Evolutionary conservation across 2,797 vertebrate species (phyloP), one percentile per base, ranked within the genome.

Genomic region (Ctenopoma kingsleyae): DNA sequence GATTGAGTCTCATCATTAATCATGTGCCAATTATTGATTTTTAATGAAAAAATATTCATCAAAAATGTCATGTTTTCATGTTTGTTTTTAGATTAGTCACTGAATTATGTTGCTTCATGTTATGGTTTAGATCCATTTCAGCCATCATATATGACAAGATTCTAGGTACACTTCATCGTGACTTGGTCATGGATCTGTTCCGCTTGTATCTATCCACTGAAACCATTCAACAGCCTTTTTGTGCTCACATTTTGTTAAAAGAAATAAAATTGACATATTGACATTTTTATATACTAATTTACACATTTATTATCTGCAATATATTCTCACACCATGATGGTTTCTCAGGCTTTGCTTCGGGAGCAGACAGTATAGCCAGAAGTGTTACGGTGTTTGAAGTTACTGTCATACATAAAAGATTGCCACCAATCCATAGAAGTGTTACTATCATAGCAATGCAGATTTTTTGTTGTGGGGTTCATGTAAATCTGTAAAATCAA

Each of bases 291-390:
- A 32, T 73, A 55, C 59, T 77, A 52, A 73, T 86, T 85, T 86
- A 84, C 77, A 73, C 52, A 71, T 87, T 50, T 76, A 76, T 79
- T 66, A 78, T 80, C 71, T 76, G 71, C 77, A 71, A 51, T 80
- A 84, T 67, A 66, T 64, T 68, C 52, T 83, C 48, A 81, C 80
- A 68, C 69, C 20, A 44, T 71, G 67, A 65, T 68, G 71, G 50
- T 80, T 81, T 66, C 17, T 76, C 58, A 61, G 66, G 46, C 66
- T 74, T 70, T 15, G 74, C 62, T 64, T 82, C 43, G 38, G 60
- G 63, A 79, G 50, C 44, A 58, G 17, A 78, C 19, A 49, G 41
- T 49, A 46, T 74, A 49, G 58, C 64, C 63, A 44, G 36, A 78
- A 69, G 73, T 32, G 47, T 67, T 56, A 30, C 43, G 32, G 48